Conservation (phyloP, 2,797 vertebrate species). For the Gambusia yucatana region DNA sequence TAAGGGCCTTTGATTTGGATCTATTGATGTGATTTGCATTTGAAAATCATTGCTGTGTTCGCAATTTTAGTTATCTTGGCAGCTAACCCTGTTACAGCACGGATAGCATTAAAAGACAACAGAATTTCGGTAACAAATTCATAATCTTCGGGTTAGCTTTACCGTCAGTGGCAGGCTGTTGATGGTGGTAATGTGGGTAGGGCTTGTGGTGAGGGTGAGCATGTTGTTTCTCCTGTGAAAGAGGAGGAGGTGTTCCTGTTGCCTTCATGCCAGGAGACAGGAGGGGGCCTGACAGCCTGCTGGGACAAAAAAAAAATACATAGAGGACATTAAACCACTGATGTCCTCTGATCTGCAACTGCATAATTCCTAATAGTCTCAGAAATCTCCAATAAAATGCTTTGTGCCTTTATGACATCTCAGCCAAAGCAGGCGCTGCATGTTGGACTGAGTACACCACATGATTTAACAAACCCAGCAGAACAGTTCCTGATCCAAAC, state of each 20-base stretch:
- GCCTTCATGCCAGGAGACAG: constrained; percentile 89
- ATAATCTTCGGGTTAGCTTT: constrained; percentile 31
- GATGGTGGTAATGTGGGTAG: constrained; percentile 86
- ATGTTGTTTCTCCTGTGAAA: constrained; percentile 86
- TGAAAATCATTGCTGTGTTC: constrained; percentile 24
- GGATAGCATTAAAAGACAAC: constrained; percentile 32
- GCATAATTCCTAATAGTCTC: constrained; percentile 19
- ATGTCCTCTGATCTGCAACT: constrained; percentile 4
- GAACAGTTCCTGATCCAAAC: constrained; percentile 53
- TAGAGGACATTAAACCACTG: constrained; percentile 1
- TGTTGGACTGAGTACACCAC: constrained; percentile 29
- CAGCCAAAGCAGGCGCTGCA: constrained; percentile 39
- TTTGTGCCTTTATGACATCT: constrained; percentile 43
- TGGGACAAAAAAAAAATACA: constrained; percentile 10
- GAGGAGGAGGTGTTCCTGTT: constrained; percentile 80
- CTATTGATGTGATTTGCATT: constrained; percentile 14
- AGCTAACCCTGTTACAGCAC: neutral
- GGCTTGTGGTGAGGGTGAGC: constrained; percentile 85
- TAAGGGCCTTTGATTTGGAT: constrained; percentile 59
- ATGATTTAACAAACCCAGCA: constrained; percentile 45
- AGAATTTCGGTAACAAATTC: constrained; percentile 32
- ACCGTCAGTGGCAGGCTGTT: constrained; percentile 85
- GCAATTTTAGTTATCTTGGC: neutral
- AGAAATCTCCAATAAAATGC: constrained; percentile 41
- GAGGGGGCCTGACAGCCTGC: constrained; percentile 85